Evolutionary conservation across 2,888 invertebrate genomes (phyloP), one percentile per base, ranked within the genome.

Genomic region (Xylota segnis): DNA sequence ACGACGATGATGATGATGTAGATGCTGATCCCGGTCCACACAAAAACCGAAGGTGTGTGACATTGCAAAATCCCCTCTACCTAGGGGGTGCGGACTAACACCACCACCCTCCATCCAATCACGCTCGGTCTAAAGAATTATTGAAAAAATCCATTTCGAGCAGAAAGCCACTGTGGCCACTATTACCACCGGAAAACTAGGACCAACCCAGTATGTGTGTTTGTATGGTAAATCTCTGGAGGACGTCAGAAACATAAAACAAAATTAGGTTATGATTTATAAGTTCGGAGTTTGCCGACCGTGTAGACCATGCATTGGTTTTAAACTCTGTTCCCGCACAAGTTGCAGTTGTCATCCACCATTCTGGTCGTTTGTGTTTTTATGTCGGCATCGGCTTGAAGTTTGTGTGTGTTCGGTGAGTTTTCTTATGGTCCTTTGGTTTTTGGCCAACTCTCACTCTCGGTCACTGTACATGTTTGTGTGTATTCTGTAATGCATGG

Each of bases 191-290:
- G 72, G 71, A 70, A 76, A 71, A 81, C 59, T 66, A 45, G 34
- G 9, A 47, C 43, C 72, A 82, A 45, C 78, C 29, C 58, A n/a
- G 40, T 4, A 9, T 14, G 54, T 29, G 10, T 14, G 34, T 45
- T 54, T 61, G 45, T 72, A 61, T 54, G 47, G 87, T 79, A 87
- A 88, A 87, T 88, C 88, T 88, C 88, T 86, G 87, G 86, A 87
- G 88, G 79, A 83, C 82, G 88, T 88, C 88, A 88, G 76, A 87
- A 88, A 88, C 88, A 88, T 88, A 88, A 88, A 88, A 88, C 84
- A 88, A 88, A 88, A 88, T 88, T 88, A 88, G 88, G 88, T 88
- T 88, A 88, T 88, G 88, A 88, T 88, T 88, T 88, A 88, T 88
- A 86, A 63, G 86, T 82, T 76, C 54, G 50, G 43, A 61, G 75